phyloP scores from a whole-genome alignment of 2,888 invertebrate species.

The Azorinus chamasolen region DNA sequence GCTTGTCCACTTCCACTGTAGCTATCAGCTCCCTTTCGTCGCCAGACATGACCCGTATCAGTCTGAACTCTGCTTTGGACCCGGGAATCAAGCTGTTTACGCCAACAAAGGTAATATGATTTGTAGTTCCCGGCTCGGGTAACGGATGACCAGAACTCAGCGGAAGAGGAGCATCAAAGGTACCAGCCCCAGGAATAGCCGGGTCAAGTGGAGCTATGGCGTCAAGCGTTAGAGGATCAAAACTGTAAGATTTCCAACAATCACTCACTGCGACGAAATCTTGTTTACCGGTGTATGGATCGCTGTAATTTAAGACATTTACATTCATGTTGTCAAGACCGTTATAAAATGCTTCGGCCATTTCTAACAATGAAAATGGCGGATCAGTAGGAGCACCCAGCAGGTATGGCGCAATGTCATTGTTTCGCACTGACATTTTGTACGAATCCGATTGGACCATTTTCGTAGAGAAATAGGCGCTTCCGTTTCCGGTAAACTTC shows the following conservation, averaged over 20 bases:
- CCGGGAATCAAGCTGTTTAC: constrained; percentile 72
- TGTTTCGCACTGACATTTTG: constrained; percentile 55
- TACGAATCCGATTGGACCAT: constrained; percentile 64
- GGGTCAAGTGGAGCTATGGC: constrained; percentile 62
- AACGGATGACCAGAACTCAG: constrained; percentile 78
- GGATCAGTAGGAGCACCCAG: constrained; percentile 63
- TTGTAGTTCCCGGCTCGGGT: constrained; percentile 72
- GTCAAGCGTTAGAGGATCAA: constrained; percentile 64
- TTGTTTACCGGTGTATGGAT: constrained; percentile 1
- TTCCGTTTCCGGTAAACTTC: constrained; percentile 60
- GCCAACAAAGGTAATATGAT: constrained; percentile 74
- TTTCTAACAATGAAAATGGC: constrained; percentile 49
- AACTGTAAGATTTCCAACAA: constrained; percentile 66
- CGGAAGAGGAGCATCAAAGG: constrained; percentile 14
- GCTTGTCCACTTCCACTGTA: constrained; percentile 63
- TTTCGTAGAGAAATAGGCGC: constrained; percentile 59
- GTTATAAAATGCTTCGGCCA: constrained; percentile 41
- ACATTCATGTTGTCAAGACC: constrained; percentile 77
- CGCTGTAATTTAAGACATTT: constrained; percentile 62
- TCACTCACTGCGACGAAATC: constrained; percentile 68
- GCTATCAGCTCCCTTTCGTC: constrained; percentile 73
- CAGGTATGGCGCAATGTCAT: constrained; percentile 68
- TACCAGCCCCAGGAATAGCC: constrained; percentile 22
- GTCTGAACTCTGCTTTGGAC: constrained; percentile 59
- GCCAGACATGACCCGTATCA: constrained; percentile 73